These are phyloP conservation scores for Battus philenor DNA, from an alignment of 1,140 invertebrate genomes.

Conservation along the genomic window DNA sequence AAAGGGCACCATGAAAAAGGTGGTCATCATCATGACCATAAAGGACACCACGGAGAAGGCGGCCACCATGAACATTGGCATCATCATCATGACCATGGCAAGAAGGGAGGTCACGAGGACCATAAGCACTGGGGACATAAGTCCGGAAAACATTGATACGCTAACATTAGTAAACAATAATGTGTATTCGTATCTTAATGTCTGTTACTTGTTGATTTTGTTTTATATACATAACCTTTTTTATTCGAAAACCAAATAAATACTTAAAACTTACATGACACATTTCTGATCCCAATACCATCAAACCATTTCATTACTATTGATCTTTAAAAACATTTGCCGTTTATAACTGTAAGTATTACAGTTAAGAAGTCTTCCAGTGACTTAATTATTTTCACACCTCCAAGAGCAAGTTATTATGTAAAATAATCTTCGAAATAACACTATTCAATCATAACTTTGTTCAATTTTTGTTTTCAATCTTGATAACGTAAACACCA, in stretches of 20 bases:
- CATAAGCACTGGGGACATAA: conserved; percentile 68
- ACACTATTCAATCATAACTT: too few relatives aligned
- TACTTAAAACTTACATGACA: too few relatives aligned
- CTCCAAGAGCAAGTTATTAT: too few relatives aligned
- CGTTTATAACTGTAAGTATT: too few relatives aligned
- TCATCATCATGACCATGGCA: conserved; percentile 78
- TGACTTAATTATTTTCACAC: too few relatives aligned
- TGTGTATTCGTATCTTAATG: conserved; percentile 14
- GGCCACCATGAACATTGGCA: conserved; percentile 76
- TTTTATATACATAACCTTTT: neutral
- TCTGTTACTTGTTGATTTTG: conserved; percentile 40
- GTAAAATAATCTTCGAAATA: too few relatives aligned
- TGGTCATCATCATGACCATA: conserved; percentile 78
- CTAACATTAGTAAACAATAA: conserved; percentile 16
- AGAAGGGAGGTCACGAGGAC: conserved; percentile 76
- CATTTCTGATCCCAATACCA: too few relatives aligned
- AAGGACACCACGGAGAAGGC: conserved; percentile 61
- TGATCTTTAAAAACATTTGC: neutral
- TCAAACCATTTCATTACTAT: too few relatives aligned
- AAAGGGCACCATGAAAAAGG: conserved; percentile 62
- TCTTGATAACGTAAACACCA: too few relatives aligned
- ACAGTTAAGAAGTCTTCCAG: too few relatives aligned
- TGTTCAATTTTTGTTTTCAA: too few relatives aligned
- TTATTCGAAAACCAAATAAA: too few relatives aligned
- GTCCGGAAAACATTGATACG: conserved; percentile 76